These are phyloP conservation scores for Trichosurus vulpecula DNA, from an alignment of 2,797 vertebrate species.

Conservation along the genomic window DNA sequence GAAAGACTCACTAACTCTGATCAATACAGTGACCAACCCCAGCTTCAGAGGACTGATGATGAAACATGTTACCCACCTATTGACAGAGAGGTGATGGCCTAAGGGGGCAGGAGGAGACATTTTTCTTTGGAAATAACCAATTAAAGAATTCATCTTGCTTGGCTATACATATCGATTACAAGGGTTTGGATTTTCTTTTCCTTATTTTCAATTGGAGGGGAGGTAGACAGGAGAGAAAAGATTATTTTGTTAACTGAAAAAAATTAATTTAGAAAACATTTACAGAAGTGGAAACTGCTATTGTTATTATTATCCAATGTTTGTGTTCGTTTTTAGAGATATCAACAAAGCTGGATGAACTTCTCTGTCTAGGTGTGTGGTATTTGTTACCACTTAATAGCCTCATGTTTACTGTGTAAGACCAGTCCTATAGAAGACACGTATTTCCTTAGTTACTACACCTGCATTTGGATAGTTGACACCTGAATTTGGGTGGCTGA, in stretches of 20 bases:
- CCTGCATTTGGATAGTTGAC: not conserved
- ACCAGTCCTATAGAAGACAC: not conserved
- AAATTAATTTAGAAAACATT: not conserved
- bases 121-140: not conserved
- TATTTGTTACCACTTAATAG: not conserved
- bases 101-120: not conserved
- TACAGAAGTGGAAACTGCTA: not conserved
- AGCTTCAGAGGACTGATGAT: not conserved
- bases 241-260: not conserved
- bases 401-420: not conserved
- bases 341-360: too few relatives aligned
- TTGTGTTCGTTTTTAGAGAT: too few relatives aligned
- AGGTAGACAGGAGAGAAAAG: not conserved
- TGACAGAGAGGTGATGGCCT: not conserved
- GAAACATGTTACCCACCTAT: not conserved
- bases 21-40: not conserved
- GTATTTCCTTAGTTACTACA: not conserved
- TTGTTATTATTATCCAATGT: too few relatives aligned
- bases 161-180: not conserved
- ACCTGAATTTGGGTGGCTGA: not conserved
- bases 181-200: not conserved
- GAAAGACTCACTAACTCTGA: not conserved
- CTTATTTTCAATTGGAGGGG: not conserved
- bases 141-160: not conserved
- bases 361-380: too few relatives aligned